These are phyloP conservation scores for Atopsyche davidsoni DNA, from an alignment of 1,140 invertebrate species.

Conservation along the genomic window DNA sequence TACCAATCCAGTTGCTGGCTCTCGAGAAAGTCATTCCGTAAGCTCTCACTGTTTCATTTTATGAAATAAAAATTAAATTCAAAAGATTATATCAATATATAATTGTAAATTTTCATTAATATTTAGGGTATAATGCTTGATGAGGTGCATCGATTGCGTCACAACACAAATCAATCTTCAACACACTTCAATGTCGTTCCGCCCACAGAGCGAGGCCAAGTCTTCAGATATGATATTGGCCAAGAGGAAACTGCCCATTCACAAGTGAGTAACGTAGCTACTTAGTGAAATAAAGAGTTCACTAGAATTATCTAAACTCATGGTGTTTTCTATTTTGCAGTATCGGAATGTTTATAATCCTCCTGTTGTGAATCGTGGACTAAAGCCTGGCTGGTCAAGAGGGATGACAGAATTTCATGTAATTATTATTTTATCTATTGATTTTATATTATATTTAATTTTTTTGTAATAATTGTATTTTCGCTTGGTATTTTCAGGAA, in stretches of 20 bases:
- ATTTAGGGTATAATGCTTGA: not conserved
- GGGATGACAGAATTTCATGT: conserved; percentile 32
- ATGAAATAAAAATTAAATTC: no score
- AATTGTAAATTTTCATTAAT: not conserved
- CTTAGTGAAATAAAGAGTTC: no score
- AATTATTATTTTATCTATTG: not conserved
- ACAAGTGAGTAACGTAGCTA: no score
- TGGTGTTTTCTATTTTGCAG: conserved; percentile 44
- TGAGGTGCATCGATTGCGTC: not conserved
- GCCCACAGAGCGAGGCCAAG: not conserved
- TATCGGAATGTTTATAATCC: conserved; percentile 49
- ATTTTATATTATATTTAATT: not conserved
- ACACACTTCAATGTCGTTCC: no score
- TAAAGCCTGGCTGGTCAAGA: conserved; percentile 61
- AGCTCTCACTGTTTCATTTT: no score
- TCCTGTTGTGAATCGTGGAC: conserved; percentile 66
- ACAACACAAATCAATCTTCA: not conserved
- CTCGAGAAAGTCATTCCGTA: conserved; percentile 8
- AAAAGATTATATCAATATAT: no score
- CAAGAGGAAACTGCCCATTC: not conserved
- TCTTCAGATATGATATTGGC: not conserved
- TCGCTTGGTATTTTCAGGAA: conserved; percentile 9
- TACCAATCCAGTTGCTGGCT: not conserved
- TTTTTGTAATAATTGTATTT: not conserved
- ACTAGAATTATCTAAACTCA: no score